Evolutionary conservation across 2,113 vertebrate species (phyloP).

Genomic region (Bufo bufo): DNA sequence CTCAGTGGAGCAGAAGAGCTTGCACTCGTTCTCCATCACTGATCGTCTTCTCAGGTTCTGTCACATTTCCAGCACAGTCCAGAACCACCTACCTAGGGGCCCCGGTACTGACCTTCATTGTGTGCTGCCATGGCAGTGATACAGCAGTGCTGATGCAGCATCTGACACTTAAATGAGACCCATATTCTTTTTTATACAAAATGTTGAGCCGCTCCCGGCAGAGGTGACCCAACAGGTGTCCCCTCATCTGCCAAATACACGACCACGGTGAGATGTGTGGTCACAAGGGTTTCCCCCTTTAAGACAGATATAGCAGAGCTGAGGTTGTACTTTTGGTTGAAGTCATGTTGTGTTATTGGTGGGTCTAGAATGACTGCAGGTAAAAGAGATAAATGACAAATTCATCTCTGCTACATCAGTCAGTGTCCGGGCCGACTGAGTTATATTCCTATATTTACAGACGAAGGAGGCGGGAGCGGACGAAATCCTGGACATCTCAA

Average conservation of each 20-base stretch:
- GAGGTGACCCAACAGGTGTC: too few species aligned
- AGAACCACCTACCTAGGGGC: neutral
- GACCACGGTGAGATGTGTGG: too few species aligned
- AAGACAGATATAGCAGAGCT: neutral
- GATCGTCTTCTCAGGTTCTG: neutral
- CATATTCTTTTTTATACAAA: too few species aligned
- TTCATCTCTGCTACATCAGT: neutral
- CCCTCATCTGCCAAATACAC: too few species aligned
- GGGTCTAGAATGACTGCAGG: neutral
- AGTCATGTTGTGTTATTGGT: neutral
- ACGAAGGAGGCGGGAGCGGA: conserved; percentile 93
- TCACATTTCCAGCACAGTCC: neutral
- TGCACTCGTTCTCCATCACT: neutral
- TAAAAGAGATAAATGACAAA: neutral
- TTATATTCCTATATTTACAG: conserved; percentile 68
- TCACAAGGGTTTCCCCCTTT: too few species aligned
- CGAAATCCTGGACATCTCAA: conserved; percentile 89
- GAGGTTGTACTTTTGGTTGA: neutral
- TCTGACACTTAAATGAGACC: neutral
- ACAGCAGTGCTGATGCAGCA: neutral
- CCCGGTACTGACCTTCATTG: too few species aligned
- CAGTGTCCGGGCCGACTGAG: neutral
- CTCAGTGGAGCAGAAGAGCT: neutral
- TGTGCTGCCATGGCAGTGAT: neutral
- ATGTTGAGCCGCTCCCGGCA: too few species aligned